Conservation (phyloP, 2,113 vertebrate genomes). For the Eira barbara region DNA sequence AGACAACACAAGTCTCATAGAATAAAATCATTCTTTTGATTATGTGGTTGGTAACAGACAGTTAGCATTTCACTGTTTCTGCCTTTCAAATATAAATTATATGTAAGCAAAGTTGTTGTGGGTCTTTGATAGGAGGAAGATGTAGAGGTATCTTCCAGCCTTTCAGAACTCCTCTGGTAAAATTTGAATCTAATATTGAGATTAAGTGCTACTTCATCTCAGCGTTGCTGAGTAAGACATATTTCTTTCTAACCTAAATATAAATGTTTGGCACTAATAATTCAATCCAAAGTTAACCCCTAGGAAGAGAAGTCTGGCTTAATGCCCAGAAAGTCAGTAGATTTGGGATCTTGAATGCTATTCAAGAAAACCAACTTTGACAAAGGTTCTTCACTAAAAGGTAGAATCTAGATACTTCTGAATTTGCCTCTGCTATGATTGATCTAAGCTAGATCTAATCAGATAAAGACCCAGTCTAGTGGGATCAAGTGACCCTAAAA, state of each 20-base stretch:
- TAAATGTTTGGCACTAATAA: conserved; percentile 34
- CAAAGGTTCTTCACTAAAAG: background rate
- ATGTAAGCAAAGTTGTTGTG: background rate
- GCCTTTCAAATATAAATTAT: background rate
- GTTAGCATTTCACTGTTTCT: background rate
- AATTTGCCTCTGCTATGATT: background rate
- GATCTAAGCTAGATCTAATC: background rate
- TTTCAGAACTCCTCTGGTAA: background rate
- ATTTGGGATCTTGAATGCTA: background rate
- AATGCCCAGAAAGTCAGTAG: background rate
- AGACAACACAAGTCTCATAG: background rate
- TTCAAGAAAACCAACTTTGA: background rate
- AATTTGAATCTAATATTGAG: background rate
- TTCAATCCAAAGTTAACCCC: conserved; percentile 1
- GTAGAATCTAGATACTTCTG: background rate
- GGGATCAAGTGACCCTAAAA: background rate
- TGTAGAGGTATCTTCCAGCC: background rate
- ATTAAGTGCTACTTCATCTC: conserved; percentile 5
- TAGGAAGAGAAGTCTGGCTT: background rate
- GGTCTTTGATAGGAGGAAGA: background rate
- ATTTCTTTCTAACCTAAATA: background rate
- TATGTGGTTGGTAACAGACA: background rate
- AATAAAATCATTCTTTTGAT: background rate
- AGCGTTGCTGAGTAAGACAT: conserved; percentile 31
- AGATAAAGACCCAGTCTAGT: background rate